phyloP scores from a whole-genome alignment of 2,888 invertebrate genomes.

The Catocala nupta region DNA sequence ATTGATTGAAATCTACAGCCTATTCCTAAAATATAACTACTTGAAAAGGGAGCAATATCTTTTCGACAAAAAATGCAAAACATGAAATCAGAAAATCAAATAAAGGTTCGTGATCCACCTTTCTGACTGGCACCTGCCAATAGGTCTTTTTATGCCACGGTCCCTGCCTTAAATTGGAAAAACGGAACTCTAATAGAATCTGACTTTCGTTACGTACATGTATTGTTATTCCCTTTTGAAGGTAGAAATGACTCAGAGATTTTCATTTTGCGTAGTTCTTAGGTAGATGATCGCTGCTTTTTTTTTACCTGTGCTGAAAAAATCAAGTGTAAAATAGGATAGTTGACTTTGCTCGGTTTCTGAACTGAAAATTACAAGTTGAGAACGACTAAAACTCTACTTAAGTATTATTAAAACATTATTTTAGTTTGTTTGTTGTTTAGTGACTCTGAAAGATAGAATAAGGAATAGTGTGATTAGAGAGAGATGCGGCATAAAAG shows the following conservation, averaged over 20 bases:
- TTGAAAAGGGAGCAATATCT: background rate
- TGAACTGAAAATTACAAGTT: too few relatives aligned
- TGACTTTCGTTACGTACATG: background rate
- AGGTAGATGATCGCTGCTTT: background rate
- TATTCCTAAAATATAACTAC: background rate
- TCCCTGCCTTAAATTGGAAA: conserved; percentile 3
- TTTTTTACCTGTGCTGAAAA: too few relatives aligned
- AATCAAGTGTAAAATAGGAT: too few relatives aligned
- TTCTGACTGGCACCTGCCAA: conserved; percentile 13
- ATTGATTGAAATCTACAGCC: too few relatives aligned
- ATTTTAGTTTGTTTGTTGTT: too few relatives aligned
- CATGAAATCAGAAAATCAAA: conserved; percentile 35
- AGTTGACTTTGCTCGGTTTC: too few relatives aligned
- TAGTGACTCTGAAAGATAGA: too few relatives aligned
- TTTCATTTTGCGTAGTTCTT: background rate
- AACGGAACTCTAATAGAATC: conserved; percentile 4
- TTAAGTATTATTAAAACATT: too few relatives aligned
- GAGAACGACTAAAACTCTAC: too few relatives aligned
- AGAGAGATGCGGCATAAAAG: too few relatives aligned
- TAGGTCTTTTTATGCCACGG: conserved; percentile 6
- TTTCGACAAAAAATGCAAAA: background rate
- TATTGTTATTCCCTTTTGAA: background rate
- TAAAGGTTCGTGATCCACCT: conserved; percentile 14
- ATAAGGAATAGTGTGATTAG: too few relatives aligned
- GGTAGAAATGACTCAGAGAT: background rate